Percentiles rank a stretch among this genome's conserved stretches.
Conservation (phyloP, 2,113 vertebrate species). For the Crotalus tigris region DNA sequence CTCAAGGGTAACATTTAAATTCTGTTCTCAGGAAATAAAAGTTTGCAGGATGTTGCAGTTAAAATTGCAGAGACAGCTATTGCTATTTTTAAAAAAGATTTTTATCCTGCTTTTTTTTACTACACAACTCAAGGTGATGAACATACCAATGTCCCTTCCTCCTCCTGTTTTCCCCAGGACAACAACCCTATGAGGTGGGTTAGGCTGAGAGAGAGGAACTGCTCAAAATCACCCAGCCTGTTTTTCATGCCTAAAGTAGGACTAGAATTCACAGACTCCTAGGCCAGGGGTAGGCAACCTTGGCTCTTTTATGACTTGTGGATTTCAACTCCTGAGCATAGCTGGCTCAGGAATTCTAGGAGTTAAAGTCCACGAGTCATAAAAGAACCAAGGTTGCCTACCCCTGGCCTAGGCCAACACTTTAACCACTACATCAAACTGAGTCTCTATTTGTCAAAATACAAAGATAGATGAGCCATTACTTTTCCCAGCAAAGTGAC, state of each 20-base stretch:
- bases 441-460: neutral
- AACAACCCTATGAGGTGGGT: neutral
- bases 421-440: neutral
- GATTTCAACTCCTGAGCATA: too few relatives aligned
- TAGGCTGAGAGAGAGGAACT: neutral
- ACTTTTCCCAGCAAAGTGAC: neutral
- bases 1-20: neutral
- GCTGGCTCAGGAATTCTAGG: too few relatives aligned
- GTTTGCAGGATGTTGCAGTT: neutral
- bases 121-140: neutral
- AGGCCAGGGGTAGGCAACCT: neutral
- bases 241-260: neutral
- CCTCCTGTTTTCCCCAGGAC: neutral
- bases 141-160: neutral
- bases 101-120: too few relatives aligned
- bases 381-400: too few relatives aligned
- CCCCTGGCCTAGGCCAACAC: neutral
- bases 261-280: neutral
- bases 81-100: neutral
- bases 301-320: too few relatives aligned
- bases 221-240: neutral
- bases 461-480: neutral
- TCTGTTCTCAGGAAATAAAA: neutral
- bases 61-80: neutral
- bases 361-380: too few relatives aligned